Evolutionary conservation across 2,888 invertebrate genomes (phyloP), one percentile per base, ranked within the genome.

Genomic region (Andrena chrysosceles): DNA sequence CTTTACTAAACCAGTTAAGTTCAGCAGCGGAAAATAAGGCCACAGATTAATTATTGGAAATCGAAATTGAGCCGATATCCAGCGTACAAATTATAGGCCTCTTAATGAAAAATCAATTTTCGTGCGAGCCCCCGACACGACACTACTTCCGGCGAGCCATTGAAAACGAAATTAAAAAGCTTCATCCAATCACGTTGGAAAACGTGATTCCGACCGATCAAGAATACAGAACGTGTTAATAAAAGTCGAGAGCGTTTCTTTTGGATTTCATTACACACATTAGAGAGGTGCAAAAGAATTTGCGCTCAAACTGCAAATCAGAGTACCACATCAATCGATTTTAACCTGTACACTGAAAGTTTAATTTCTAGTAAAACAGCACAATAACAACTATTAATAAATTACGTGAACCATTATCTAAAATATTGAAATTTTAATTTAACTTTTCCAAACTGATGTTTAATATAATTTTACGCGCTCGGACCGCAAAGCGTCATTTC

Each of bases 131-230:
- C 33, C 29, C 52, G 48, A 78, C 79, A 31, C 64, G 59, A 48
- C 66, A 70, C 70, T 60, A 66, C 79, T 80, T 80, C 66, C 71
- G 71, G 64, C 48, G 67, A 72, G 68, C 80, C 72, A 48, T 79
- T 80, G 72, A 79, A 79, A 79, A 81, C 80, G 80, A 79, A 71
- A 81, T 81, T 81, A 79, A 81, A 81, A 81, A 68, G 80, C 62
- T 72, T 49, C 81, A 68, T 72, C 67, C 72, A 79, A 79, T 81
- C 67, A 54, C 23, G 56, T 35, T 59, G 63, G 52, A 71, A 66
- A 71, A 66, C 60, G 54, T n/a, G 48, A 29, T 35, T 62, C 26
- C 26, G 48, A 23, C 42, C 72, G 67, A 72, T 68, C 56, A 49
- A 79, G 72, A 20, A 67, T 81, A 68, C 72, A 42, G 29, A n/a